Base-by-base conservation (phyloP, 2,888 invertebrate genomes). In the Philonicus albiceps region DNA sequence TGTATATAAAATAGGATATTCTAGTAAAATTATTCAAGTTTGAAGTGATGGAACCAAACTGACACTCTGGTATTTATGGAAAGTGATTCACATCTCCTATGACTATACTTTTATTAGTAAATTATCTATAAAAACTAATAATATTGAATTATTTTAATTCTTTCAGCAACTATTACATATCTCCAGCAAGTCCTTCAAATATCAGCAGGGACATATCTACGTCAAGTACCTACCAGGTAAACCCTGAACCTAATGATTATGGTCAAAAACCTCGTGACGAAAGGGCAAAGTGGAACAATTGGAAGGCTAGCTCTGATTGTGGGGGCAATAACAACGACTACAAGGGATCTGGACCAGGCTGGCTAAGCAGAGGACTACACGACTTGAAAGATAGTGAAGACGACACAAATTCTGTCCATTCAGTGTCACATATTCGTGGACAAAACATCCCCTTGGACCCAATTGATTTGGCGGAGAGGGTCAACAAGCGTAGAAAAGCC, bases 391-490 rank as follows among this genome's bases (percentile, higher is more conserved):
- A 94, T 86, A 92, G 93, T 91, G 90, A 93, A 91, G 90, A 92
- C 72, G 92, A 92, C 86, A 88, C 89, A 0, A 91, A 91, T 53
- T 92, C 92, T 0, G 86, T 91, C 87, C 91, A 91, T 88, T 93
- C 90, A 84, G 94, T 94, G 88, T 95, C 96, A 72, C 96, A 95
- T 92, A 92, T 97, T 75, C 94, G 97, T 88, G 98, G 98, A 8
- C 98, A 98, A 93, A 97, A 97, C 92, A 95, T 95, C 19, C 96
- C 96, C 0, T 91, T 97, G 86, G 97, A 98, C 91, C 95, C 96
- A 1, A 94, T 95, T 88, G 95, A 96, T 85, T 93, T 96, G 89
- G 96, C 96, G 8, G 97, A 98, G 91, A 93, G 97, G 88, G 97
- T 97, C 92, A 94, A 95, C 87, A 96, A 95, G 91, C 94, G 97